Percentiles rank a stretch among this genome's conserved stretches.
Evolutionary conservation across 2,797 vertebrate genomes (phyloP).

Genomic region (Sebastes trivittatus): DNA sequence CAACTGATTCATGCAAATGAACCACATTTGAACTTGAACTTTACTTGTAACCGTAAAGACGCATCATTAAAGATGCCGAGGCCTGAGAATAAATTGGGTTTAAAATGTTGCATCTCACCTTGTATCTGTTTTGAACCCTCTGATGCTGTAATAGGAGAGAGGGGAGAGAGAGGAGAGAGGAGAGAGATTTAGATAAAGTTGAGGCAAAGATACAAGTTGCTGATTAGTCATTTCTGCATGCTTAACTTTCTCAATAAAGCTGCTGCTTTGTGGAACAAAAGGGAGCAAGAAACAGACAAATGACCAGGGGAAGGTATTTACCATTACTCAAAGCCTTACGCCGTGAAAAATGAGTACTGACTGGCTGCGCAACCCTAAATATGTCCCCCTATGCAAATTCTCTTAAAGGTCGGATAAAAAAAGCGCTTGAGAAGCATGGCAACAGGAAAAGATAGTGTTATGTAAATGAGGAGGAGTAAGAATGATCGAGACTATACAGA

Average conservation of each 20-base stretch:
- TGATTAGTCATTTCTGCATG: constrained; percentile 70
- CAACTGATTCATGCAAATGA: background rate
- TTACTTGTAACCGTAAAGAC: background rate
- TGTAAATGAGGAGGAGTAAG: constrained; percentile 68
- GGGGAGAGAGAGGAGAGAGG: constrained; percentile 22
- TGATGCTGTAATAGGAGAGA: constrained; percentile 56
- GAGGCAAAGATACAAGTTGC: constrained; percentile 68
- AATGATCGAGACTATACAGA: constrained; percentile 68
- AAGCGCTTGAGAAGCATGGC: constrained; percentile 63
- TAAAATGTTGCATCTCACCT: constrained; percentile 65
- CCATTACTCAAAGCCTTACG: constrained; percentile 82
- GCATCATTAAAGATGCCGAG: background rate
- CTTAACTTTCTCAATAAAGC: constrained; percentile 66
- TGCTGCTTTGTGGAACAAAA: constrained; percentile 65
- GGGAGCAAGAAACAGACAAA: constrained; percentile 76
- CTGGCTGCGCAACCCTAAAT: constrained; percentile 81
- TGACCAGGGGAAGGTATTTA: constrained; percentile 77
- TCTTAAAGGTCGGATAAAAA: constrained; percentile 83
- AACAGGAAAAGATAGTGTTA: constrained; percentile 76
- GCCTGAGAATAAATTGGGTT: background rate
- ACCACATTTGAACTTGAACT: background rate
- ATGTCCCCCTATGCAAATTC: constrained; percentile 84
- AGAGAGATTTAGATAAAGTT: constrained; percentile 56
- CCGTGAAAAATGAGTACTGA: constrained; percentile 82
- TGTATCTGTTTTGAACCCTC: constrained; percentile 70